These are phyloP conservation scores for Tapirus indicus DNA, from an alignment of 2,797 vertebrate genomes.

Conservation along the genomic window DNA sequence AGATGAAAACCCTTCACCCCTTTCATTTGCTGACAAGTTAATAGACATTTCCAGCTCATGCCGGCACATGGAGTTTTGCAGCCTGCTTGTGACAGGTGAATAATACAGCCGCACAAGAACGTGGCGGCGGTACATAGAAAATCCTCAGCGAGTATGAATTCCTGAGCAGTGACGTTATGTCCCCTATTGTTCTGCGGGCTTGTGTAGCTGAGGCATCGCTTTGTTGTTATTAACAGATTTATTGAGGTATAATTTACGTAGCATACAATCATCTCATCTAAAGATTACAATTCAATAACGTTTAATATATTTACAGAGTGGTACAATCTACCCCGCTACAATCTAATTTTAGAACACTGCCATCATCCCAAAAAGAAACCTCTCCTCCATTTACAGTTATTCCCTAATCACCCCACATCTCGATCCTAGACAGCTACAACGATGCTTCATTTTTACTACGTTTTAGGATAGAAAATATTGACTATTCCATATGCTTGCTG, in stretches of 20 bases:
- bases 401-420: background rate
- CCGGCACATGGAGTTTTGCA: conserved; percentile 50
- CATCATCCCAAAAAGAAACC: background rate
- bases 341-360: background rate
- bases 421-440: background rate
- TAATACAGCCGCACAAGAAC: conserved; percentile 52
- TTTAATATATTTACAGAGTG: background rate
- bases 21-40: conserved; percentile 81
- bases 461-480: background rate
- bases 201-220: background rate
- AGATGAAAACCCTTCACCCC: conserved; percentile 78
- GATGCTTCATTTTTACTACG: background rate
- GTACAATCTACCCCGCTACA: background rate
- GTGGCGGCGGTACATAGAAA: background rate
- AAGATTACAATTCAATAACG: background rate
- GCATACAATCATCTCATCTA: background rate
- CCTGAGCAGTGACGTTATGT: background rate
- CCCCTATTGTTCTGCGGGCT: background rate
- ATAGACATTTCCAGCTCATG: conserved; percentile 76
- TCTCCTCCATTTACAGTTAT: background rate
- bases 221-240: conserved; percentile 19
- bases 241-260: background rate
- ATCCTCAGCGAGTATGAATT: background rate
- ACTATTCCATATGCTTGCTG: background rate
- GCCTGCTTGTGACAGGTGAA: conserved; percentile 74